phyloP scores from a whole-genome alignment of 2,113 vertebrate species.

The Pomatostomus ruficeps region DNA sequence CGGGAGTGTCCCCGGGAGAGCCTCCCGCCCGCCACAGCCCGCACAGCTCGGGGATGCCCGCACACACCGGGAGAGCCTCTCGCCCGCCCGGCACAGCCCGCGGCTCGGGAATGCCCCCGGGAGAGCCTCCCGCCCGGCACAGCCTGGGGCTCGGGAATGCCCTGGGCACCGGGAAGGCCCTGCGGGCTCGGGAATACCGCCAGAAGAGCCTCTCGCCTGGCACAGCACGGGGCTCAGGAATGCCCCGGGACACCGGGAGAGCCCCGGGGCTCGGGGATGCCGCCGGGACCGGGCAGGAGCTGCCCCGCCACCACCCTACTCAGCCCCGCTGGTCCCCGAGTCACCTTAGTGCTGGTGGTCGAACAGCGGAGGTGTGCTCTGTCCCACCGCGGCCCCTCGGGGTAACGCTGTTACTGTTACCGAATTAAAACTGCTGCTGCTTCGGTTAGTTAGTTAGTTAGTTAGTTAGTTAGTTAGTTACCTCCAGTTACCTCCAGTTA shows the following conservation, averaged over 20 bases:
- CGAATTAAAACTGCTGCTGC: background rate
- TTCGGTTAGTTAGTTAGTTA: too few species aligned
- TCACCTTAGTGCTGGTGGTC: accelerated
- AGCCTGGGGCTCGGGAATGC: background rate
- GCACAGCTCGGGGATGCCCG: background rate
- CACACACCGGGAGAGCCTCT: background rate
- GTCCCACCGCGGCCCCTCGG: background rate
- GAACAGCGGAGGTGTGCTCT: too few species aligned
- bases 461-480: too few species aligned
- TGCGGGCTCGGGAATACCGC: too few species aligned
- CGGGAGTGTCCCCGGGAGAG: background rate
- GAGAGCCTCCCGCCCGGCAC: background rate
- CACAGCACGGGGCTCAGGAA: background rate
- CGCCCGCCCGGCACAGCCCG: background rate
- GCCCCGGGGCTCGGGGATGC: background rate
- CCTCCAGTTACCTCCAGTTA: background rate
- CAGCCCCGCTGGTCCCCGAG: background rate
- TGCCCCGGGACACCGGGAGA: background rate
- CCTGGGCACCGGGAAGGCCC: too few species aligned
- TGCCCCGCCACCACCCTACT: accelerated
- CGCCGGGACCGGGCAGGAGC: background rate
- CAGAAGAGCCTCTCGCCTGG: background rate
- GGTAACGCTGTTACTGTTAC: background rate
- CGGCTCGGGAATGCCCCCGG: background rate
- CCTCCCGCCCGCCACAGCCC: background rate